A percentile compares a stretch with the other conserved stretches of the same genome.
phyloP scores from a whole-genome alignment of 2,797 vertebrate species.

The Anguilla anguilla region DNA sequence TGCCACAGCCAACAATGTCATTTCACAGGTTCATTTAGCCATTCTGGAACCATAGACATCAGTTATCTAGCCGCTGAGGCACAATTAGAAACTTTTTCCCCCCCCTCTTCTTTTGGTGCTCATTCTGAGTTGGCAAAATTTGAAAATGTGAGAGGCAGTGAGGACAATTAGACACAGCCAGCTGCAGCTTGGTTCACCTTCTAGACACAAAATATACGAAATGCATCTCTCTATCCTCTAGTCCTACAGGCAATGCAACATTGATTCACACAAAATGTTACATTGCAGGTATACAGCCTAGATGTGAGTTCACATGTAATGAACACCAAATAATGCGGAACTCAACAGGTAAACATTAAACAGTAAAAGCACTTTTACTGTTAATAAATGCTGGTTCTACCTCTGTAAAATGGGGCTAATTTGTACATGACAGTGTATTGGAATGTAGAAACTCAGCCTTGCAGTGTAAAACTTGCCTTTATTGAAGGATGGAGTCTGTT shows the following conservation, averaged over 20 bases:
- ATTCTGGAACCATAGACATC: neutral
- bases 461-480: slow-evolving; percentile 12
- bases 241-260: neutral
- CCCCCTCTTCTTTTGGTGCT: neutral
- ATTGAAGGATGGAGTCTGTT: slow-evolving; percentile 11
- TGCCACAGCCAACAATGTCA: too few relatives aligned
- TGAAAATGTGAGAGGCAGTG: neutral
- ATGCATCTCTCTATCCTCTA: neutral
- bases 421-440: neutral
- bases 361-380: too few relatives aligned
- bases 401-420: neutral
- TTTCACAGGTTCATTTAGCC: neutral
- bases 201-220: too few relatives aligned
- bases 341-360: neutral
- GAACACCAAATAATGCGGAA: neutral
- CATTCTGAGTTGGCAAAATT: neutral
- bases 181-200: too few relatives aligned
- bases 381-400: neutral
- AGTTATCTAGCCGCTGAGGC: neutral
- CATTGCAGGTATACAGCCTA: neutral
- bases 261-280: neutral
- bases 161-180: neutral
- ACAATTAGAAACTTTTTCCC: neutral
- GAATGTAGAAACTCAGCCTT: neutral
- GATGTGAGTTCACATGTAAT: neutral